Base-by-base conservation (phyloP, 2,888 invertebrate genomes). In the Morpho achilles region DNA sequence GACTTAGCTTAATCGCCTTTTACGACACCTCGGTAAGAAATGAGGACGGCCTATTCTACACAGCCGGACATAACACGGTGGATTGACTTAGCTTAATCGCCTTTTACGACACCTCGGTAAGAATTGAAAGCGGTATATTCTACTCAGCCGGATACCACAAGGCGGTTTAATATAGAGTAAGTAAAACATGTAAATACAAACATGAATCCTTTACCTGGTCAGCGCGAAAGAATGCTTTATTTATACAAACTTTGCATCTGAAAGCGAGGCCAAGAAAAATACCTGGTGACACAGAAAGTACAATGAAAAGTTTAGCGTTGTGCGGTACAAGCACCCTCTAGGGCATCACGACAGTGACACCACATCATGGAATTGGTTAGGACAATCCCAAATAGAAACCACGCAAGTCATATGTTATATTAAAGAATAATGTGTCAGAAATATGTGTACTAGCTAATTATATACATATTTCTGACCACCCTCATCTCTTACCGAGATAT, bases 281-380 rank as follows among this genome's bases (percentile, higher is more conserved):
- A 68, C 58, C 66, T 57, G 60, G 62, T 65, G 69, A 68, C 69
- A 62, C 57, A 59, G 61, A 65, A 62, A 63, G 63, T 70, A 69
- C 65, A 68, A 67, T 68, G 69, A 69, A 69, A 68, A 70, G 61
- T 67, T 68, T 65, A 67, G 61, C 56, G 63, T 64, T 64, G 58
- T 62, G 53, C 59, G 63, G 59, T 59, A 53, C 53, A 47, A 61
- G 53, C 46, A 52, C 40, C 60, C 59, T 58, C 65, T 60, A 59
- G 63, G 58, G 65, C 61, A 61, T 60, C 54, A 22, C 43, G 43
- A 5, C 56, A 48, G 40, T 9, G n/a, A 8, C n/a, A 42, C 62
- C 47, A 56, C 8, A 1, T 44, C 1, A 8, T 0, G 10, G 57
- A 42, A 52, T 59, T 43, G 42, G 46, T 62, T 49, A 50, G 59